Evolutionary conservation across 2,888 invertebrate genomes (phyloP).

Genomic region (Rugalucina vietnamica): DNA sequence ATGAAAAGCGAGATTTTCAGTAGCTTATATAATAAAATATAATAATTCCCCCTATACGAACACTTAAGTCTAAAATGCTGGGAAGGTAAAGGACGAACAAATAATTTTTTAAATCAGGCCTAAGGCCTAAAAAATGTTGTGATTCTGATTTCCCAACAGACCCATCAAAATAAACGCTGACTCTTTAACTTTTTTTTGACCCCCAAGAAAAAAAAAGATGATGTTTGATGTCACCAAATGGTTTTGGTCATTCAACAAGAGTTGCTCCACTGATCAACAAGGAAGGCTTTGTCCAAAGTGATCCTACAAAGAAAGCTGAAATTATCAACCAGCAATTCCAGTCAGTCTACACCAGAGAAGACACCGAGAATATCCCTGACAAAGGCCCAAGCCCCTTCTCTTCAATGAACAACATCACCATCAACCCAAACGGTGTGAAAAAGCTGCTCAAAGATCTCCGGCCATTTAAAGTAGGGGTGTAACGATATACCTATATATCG

Average conservation of each 20-base stretch:
- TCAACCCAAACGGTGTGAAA: not conserved
- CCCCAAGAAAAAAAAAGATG: not conserved
- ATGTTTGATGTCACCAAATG: not conserved
- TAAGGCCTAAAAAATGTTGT: no score
- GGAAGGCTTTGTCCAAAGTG: conserved; percentile 4
- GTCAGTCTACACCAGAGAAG: conserved; percentile 20
- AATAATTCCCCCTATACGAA: no score
- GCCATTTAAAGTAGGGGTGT: conserved; percentile 7
- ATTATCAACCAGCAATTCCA: conserved; percentile 27
- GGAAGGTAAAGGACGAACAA: no score
- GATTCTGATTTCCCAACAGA: no score
- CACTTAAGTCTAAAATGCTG: no score
- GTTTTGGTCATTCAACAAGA: conserved; percentile 29
- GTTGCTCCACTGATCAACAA: conserved; percentile 4
- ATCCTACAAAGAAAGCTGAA: conserved; percentile 1
- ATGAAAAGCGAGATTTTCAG: no score
- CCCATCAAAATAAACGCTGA: no score
- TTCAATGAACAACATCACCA: not conserved
- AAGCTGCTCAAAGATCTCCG: conserved; percentile 9
- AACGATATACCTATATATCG: no score
- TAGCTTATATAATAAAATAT: no score
- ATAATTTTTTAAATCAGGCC: no score
- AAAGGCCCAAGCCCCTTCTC: not conserved
- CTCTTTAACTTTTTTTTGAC: no score
- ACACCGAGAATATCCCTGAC: not conserved